Base-by-base conservation (phyloP, 2,797 vertebrate species). In the Brachymystax lenok region DNA sequence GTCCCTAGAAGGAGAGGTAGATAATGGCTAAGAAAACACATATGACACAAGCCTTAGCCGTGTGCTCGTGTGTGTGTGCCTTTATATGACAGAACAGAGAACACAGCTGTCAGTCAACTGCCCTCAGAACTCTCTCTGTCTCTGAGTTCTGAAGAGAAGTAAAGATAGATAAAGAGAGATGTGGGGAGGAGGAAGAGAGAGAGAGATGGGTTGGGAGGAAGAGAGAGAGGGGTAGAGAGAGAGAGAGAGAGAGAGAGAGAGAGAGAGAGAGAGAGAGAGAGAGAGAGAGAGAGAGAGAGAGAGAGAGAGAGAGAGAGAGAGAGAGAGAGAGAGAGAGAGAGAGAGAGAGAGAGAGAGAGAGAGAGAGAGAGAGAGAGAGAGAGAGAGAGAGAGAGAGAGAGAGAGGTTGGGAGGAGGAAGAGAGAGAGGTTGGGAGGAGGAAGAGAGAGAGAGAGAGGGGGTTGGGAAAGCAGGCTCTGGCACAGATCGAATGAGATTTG, bases 381-480 rank as follows among this genome's bases (percentile, higher is more conserved):
- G 33, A 4, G 5, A 4, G 33, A 4, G 33, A 33, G 4, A 4
- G 5, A 33, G 33, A 5, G 33, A 33, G 0, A 5, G 1, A 35
- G 5, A 35, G 30, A 4, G 4, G 30, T 0, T 0, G 30, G 4
- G 30, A 30, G 30, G 28, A 28, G 3, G n/a, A n/a, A n/a, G n/a
- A n/a, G n/a, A n/a, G n/a, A n/a, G n/a, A n/a, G n/a, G n/a, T n/a
- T n/a, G n/a, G n/a, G n/a, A n/a, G n/a, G n/a, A 33, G 33, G 33
- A 33, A 33, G 33, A 33, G 33, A 5, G 5, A 6, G 33, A 1
- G 33, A 35, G 33, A 6, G 33, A 0, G 33, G 5, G 3, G 1
- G 4, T 4, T 28, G 85, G 86, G 85, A 80, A 88, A 85, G 76
- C 35, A 33, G 76, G 78, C 76, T 83, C 78, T 51, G 77, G 87